Evolutionary conservation across 2,113 vertebrate species (phyloP).

Genomic region (Melanerpes formicivorus): DNA sequence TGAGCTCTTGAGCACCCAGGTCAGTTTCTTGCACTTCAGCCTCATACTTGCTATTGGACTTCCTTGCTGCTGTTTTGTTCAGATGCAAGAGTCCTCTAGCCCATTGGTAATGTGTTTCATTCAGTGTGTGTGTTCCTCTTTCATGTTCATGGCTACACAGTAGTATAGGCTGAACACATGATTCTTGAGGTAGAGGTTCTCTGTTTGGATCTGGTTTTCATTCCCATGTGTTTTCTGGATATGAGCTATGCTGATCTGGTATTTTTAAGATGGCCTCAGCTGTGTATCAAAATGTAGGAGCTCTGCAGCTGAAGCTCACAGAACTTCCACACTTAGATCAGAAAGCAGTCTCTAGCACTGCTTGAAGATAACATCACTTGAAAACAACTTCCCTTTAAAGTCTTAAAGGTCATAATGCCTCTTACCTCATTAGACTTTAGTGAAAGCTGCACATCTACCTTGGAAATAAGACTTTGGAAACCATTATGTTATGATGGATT

Average conservation of each 20-base stretch:
- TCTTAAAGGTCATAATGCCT: not conserved
- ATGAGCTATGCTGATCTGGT: not conserved
- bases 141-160: not conserved
- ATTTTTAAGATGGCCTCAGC: not conserved
- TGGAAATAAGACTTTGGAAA: not conserved
- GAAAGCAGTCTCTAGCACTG: not conserved
- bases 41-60: not conserved
- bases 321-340: not conserved
- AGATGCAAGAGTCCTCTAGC: not conserved
- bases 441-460: not conserved
- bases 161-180: not conserved
- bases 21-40: not conserved
- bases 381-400: not conserved
- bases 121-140: not conserved
- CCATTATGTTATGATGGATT: not conserved
- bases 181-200: not conserved
- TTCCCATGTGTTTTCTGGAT: not conserved
- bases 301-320: not conserved
- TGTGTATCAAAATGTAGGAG: not conserved
- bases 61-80: not conserved
- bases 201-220: not conserved
- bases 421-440: not conserved
- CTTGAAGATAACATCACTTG: not conserved
- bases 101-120: not conserved
- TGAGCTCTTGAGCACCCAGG: not conserved